Evolutionary conservation across 2,797 vertebrate species (phyloP).

Genomic region (Neosalanx taihuensis): DNA sequence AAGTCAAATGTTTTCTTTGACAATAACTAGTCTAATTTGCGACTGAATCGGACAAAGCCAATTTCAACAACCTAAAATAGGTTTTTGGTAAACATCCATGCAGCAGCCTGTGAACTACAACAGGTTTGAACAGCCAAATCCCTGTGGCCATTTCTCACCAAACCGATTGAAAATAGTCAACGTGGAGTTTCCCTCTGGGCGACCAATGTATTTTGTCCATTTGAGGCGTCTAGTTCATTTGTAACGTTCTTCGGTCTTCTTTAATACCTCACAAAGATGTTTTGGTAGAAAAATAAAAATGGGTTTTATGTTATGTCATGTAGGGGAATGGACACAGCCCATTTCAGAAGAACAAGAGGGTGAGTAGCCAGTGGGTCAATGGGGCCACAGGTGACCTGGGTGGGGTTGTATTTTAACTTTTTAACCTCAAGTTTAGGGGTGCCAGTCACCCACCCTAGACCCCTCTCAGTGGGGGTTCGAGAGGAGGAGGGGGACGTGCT

Average conservation of each 20-base stretch:
- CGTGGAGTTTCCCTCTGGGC: neutral
- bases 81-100: no score
- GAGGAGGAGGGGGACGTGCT: neutral
- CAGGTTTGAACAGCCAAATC: neutral
- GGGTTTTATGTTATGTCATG: no score
- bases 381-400: neutral
- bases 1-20: no score
- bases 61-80: no score
- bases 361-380: neutral
- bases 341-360: neutral
- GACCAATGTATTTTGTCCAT: neutral
- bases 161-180: neutral
- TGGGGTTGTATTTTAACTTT: neutral
- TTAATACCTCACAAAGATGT: neutral
- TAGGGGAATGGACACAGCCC: neutral
- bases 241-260: neutral
- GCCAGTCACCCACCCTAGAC: neutral
- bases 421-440: constrained; percentile 1
- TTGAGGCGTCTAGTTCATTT: neutral
- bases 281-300: no score
- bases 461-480: neutral
- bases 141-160: neutral
- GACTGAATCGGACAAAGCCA: no score
- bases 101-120: no score
- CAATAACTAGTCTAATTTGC: no score